Base-by-base conservation (phyloP, 2,888 invertebrate species). In the Parnassius glacialis region DNA sequence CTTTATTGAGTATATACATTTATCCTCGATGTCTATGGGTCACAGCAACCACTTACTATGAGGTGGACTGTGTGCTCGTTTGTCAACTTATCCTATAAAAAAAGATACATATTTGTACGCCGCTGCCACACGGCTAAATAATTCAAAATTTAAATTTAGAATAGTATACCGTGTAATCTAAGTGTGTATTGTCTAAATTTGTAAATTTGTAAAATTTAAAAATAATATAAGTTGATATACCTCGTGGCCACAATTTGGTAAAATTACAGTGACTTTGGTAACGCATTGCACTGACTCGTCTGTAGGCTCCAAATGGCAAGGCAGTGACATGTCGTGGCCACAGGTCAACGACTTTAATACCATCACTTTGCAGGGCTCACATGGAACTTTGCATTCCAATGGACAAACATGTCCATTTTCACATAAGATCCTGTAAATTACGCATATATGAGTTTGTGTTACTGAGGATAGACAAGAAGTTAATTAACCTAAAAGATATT, bases 331-430 rank as follows among this genome's bases (percentile, higher is more conserved):
- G 1, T 70, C 68, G 72, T 94, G 94, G 0, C 84, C 89, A 73
- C 94, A 94, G 0, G 84, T 82, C 51, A 93, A 78, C 1, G 66
- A 76, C 67, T 89, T 90, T 43, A 67, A 50, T 9, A 94, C 75
- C 2, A 67, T 67, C 1, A 83, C 81, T 42, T 59, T 72, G 73
- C 94, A 94, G 0, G 84, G 84, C 1, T 77, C 70, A 70, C 93
- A 93, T 5, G 74, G 68, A 25, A 78, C 69, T 34, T 75, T 82
- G 71, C 95, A 95, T 48, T 69, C 72, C 64, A 92, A 82, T 0
- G 83, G 84, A 67, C 94, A 94, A 2, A 72, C 71, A 71, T 94
- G 94, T 0, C 73, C 80, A 25, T 84, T 78, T 61, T 84, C 87
- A 69, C 92, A 94, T 1, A 92, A 68, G 11, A 84, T 71, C 67